These are phyloP conservation scores for Epirrita christyi DNA, from an alignment of 2,888 invertebrate genomes.

Conservation along the genomic window DNA sequence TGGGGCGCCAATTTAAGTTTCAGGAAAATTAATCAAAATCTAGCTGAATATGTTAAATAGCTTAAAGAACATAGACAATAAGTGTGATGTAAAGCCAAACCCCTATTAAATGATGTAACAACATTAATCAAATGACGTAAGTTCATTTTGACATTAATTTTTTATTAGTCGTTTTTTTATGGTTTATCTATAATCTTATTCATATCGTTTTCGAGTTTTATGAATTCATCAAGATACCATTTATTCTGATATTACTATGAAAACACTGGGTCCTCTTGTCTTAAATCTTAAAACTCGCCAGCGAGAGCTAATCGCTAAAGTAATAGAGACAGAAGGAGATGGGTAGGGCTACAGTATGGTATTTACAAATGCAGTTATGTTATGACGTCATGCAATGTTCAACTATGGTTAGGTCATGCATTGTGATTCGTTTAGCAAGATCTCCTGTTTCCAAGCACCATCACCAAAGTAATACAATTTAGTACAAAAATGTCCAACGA, in stretches of 20 bases:
- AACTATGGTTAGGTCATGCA: conserved; percentile 69
- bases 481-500: background rate
- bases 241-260: no score
- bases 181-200: no score
- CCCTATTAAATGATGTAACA: no score
- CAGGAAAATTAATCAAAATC: background rate
- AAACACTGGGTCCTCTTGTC: no score
- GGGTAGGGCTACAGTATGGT: conserved; percentile 68
- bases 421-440: conserved; percentile 64
- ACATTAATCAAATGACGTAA: no score
- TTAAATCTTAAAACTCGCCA: background rate
- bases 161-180: no score
- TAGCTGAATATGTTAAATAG: background rate
- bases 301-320: conserved; percentile 33
- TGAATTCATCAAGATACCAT: no score
- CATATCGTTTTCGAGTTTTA: no score
- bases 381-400: conserved; percentile 71
- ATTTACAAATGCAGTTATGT: conserved; percentile 50
- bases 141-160: no score
- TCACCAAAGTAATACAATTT: conserved; percentile 24
- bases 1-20: conserved; percentile 8
- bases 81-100: no score
- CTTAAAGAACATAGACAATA: background rate
- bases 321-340: conserved; percentile 65
- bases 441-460: conserved; percentile 48